A percentile compares a stretch with the other conserved stretches of the same genome.
These are phyloP conservation scores for Pituophis catenifer DNA, from an alignment of 2,113 vertebrate species.

Conservation along the genomic window DNA sequence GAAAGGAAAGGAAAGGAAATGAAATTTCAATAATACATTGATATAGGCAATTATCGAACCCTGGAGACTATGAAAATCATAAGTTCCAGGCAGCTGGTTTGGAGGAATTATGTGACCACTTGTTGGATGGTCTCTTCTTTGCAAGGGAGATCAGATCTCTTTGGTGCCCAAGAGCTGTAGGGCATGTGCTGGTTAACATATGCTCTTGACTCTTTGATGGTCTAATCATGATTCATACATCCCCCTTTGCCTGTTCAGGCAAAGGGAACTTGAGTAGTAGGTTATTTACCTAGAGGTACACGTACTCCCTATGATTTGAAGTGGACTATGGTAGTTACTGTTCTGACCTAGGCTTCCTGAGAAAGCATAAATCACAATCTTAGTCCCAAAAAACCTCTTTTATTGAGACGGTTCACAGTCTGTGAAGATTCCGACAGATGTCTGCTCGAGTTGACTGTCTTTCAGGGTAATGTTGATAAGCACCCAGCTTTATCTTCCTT, in stretches of 20 bases:
- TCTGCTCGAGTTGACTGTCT: too few species aligned
- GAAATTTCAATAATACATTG: neutral
- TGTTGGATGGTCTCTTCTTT: neutral
- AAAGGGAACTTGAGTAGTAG: neutral
- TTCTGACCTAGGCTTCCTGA: too few species aligned
- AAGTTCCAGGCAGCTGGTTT: neutral
- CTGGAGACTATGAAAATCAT: neutral
- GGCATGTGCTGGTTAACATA: neutral
- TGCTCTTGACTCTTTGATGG: neutral
- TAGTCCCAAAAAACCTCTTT: too few species aligned
- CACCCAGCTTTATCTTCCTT: too few species aligned
- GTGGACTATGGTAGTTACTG: neutral
- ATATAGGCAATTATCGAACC: neutral
- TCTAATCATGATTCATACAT: neutral
- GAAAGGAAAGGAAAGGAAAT: neutral
- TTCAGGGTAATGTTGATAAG: too few species aligned
- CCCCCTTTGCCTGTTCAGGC: neutral
- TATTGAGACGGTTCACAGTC: too few species aligned
- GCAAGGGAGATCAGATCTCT: neutral
- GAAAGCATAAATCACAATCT: too few species aligned
- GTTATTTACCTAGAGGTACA: neutral
- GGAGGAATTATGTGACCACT: neutral
- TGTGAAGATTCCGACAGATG: too few species aligned
- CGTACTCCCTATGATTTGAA: neutral
- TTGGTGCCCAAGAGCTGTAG: neutral